These are phyloP conservation scores for Capreolus pygargus DNA, from an alignment of 2,113 vertebrate species.

Conservation along the genomic window DNA sequence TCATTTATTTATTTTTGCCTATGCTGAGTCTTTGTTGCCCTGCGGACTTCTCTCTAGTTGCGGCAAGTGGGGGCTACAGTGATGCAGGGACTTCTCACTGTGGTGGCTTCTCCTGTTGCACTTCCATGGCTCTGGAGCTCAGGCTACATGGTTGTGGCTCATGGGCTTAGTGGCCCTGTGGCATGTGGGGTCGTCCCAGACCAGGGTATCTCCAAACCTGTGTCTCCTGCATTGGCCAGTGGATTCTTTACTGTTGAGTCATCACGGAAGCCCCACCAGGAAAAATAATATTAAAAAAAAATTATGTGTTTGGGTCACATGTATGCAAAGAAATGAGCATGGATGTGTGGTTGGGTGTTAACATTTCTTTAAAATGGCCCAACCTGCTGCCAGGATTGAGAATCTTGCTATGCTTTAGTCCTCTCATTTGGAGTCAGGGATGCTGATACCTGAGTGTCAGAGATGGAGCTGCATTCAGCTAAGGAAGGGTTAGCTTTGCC, in stretches of 20 bases:
- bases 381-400: not conserved
- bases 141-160: not conserved
- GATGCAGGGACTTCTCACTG: not conserved
- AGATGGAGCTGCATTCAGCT: not conserved
- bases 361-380: not conserved
- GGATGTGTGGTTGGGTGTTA: not conserved
- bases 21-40: not conserved
- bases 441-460: not conserved
- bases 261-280: not conserved
- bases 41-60: not conserved
- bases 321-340: not conserved
- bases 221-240: not conserved
- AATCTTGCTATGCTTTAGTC: not conserved
- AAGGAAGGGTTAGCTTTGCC: not conserved
- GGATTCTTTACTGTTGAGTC: not conserved
- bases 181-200: not conserved
- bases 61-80: rapidly evolving
- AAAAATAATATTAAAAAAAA: not conserved
- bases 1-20: not conserved
- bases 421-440: not conserved
- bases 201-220: not conserved
- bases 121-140: not conserved
- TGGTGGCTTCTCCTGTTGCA: not conserved
- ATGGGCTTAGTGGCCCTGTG: not conserved
- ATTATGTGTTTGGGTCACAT: not conserved